Conservation (phyloP, 2,797 vertebrate genomes). For the Champsocephalus gunnari region DNA sequence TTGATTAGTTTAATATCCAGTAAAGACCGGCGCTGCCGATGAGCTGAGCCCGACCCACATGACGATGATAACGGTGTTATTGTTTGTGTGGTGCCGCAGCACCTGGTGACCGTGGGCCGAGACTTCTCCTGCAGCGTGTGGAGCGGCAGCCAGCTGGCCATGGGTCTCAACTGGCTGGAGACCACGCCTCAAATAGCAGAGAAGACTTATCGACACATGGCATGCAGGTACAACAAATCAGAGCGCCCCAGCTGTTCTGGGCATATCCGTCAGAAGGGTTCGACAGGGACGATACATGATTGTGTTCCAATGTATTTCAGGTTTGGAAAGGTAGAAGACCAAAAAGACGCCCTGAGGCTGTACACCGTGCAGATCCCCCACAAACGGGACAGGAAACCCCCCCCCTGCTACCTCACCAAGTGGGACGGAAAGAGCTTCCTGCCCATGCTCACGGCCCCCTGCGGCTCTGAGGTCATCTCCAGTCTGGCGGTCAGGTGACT, state of each 20-base stretch:
- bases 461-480: conserved; percentile 93
- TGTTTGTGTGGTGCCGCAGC: conserved; percentile 43
- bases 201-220: conserved; percentile 91
- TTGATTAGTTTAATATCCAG: background rate
- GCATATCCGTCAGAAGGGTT: background rate
- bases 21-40: background rate
- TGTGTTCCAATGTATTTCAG: conserved; percentile 69
- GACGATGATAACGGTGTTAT: background rate
- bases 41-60: no score
- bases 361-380: conserved; percentile 97
- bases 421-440: conserved; percentile 94
- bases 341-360: conserved; percentile 86
- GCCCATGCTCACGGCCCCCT: conserved; percentile 90
- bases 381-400: conserved; percentile 91
- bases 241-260: background rate
- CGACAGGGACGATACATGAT: background rate
- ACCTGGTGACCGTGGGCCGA: conserved; percentile 91
- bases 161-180: conserved; percentile 90
- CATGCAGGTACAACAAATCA: conserved; percentile 88
- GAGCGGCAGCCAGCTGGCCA: conserved; percentile 90
- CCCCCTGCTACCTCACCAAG: conserved; percentile 94
- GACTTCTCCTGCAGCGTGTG: conserved; percentile 94
- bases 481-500: conserved; percentile 90
- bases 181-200: conserved; percentile 87
- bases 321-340: conserved; percentile 91